Base-by-base conservation (phyloP, 2,888 invertebrate genomes). In the Dorcus hopei region DNA sequence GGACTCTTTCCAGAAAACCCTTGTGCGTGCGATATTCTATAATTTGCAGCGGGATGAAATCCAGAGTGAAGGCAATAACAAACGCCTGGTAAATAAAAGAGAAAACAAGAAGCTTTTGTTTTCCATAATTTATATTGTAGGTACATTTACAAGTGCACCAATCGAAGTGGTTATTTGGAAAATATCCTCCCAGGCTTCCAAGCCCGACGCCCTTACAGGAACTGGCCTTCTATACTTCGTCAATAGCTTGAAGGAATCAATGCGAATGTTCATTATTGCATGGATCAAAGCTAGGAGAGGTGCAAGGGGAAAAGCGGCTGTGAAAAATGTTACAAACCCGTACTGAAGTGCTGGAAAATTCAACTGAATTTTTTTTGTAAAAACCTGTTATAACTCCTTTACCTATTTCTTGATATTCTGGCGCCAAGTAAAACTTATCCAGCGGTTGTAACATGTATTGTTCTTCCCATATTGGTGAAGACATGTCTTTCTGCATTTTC, bases 241-340 rank as follows among this genome's bases (percentile, higher is more conserved):
- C 23, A 54, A 5, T n/a, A 61, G 23, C 48, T 57, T 61, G 41
- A 9, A 54, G 23, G 57, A 43, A 52, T 57, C 57, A 9, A 61
- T 51, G 16, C 74, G 74, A 54, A 86, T 80, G 73, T 85, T 85
- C 47, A 84, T 77, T 54, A 85, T 75, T 70, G 86, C 86, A 71
- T 86, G 84, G 42, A 86, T 54, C 38, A 85, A 72, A 1, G 85
- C 84, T 68, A 83, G 83, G 26, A 86, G 71, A 2, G 85, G 85
- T 9, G 85, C 85, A 48, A 86, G 73, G 1, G 85, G 85, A 70
- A 86, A 85, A 0, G 84, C 84, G 9, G 83, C 82, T 40, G 84
- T 84, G 70, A 86, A 86, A 42, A 86, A 75, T 1, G 83, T 84
- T 49, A 84, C 80, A 70, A 85, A 85, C 1, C 85, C 85, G 72